Evolutionary conservation across 2,888 invertebrate species (phyloP), one percentile per base, ranked within the genome.

Genomic region (Griposia aprilina): DNA sequence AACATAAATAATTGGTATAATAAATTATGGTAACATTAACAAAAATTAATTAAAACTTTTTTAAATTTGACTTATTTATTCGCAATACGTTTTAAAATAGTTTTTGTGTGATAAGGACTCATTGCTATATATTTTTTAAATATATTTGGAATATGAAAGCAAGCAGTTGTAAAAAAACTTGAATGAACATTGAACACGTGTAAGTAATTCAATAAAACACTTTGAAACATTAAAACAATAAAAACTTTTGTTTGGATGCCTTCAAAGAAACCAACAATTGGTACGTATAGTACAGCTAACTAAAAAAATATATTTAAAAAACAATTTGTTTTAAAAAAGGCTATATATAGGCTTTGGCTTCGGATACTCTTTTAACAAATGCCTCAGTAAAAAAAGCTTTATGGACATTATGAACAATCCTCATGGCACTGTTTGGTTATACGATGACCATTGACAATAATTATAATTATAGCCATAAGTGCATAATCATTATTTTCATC

Each of bases 271-370:
- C 17, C 23, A 57, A 45, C 17, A 57, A 30, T 57, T n/a, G 72
- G 84, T 81, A 68, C 57, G 84, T 84, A 79, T 83, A 15, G 4
- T 55, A 17, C 17, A 17, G 6, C 0, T 17, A 20, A 55, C 26
- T 2, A 45, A 23, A 17, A n/a, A 45, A n/a, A 15, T 13, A 50
- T 36, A 36, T 41, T 11, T 7, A 26, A 10, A 11, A 26, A 13
- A 15, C 30, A 20, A 52, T 30, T 26, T 13, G 0, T 55, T 74
- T 48, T 30, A 15, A 11, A 55, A 7, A 36, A 30, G 1, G 5
- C 13, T 57, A 5, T 7, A 6, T 41, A 6, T 1, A n/a, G 15
- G 5, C 3, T 50, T 60, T 63, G 15, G 4, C 20, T 36, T 69
- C n/a, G 11, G 20, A 57, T 20, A 69, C 36, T n/a, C 36, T 4